Conservation (phyloP, 2,797 vertebrate species). For the Squalus acanthias region DNA sequence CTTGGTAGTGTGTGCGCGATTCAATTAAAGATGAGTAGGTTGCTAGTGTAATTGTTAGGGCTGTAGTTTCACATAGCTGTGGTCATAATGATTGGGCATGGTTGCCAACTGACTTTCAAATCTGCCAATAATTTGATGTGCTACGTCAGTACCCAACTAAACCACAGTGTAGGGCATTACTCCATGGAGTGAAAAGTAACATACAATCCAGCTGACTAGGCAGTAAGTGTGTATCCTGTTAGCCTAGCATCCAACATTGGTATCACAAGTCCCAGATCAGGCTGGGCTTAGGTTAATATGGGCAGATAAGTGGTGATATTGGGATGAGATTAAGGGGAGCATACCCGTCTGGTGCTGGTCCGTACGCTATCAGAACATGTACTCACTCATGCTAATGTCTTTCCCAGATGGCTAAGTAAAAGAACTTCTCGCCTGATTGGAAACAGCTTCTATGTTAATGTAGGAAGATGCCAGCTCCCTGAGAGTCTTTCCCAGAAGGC, state of each 20-base stretch:
- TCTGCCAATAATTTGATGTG: constrained; percentile 1
- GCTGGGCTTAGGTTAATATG: neutral
- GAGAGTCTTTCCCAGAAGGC: neutral
- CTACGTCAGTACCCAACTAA: neutral
- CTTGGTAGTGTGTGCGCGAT: neutral
- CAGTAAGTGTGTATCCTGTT: neutral
- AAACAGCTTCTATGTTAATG: neutral
- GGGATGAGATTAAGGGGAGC: neutral
- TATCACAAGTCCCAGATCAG: neutral
- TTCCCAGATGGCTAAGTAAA: neutral
- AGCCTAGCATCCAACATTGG: neutral
- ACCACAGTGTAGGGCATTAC: neutral
- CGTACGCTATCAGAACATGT: neutral
- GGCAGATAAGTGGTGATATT: neutral
- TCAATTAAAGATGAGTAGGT: constrained; percentile 14
- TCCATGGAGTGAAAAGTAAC: neutral
- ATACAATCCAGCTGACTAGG: neutral
- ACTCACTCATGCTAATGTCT: neutral
- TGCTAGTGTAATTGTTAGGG: neutral
- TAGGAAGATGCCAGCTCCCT: neutral
- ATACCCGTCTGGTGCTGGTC: neutral
- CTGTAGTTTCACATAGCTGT: neutral
- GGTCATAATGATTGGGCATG: neutral
- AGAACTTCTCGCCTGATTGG: neutral
- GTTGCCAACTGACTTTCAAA: neutral